Conservation (phyloP, 2,888 invertebrate species). For the Tridacna crocea region DNA sequence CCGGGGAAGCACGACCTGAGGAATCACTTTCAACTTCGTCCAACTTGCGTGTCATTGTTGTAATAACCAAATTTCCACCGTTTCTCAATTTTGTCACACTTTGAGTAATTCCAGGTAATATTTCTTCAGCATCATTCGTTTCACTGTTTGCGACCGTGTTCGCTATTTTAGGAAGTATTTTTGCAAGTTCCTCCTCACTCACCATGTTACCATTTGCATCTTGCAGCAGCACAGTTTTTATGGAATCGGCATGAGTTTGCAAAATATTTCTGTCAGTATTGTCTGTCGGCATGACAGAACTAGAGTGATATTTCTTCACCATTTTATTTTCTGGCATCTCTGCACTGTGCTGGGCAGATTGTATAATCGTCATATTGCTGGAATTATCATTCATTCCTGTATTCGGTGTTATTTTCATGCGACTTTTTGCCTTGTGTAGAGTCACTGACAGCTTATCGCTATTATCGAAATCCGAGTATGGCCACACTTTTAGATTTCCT, state of each 20-base stretch:
- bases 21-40: slow-evolving; percentile 66
- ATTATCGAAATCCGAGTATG: slow-evolving; percentile 60
- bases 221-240: slow-evolving; percentile 45
- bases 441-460: slow-evolving; percentile 53
- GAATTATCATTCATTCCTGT: slow-evolving; percentile 26
- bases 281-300: slow-evolving; percentile 48
- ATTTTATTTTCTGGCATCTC: slow-evolving; percentile 58
- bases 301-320: slow-evolving; percentile 51
- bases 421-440: slow-evolving; percentile 43
- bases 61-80: slow-evolving; percentile 69
- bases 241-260: slow-evolving; percentile 53
- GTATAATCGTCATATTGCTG: slow-evolving; percentile 59
- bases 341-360: slow-evolving; percentile 51
- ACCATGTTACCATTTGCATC: slow-evolving; percentile 56
- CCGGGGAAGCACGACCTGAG: slow-evolving; percentile 48
- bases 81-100: slow-evolving; percentile 65
- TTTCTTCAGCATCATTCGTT: slow-evolving; percentile 63
- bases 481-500: slow-evolving; percentile 56
- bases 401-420: slow-evolving; percentile 28
- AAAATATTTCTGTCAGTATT: slow-evolving; percentile 30
- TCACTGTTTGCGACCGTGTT: slow-evolving; percentile 65
- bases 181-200: slow-evolving; percentile 54
- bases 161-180: slow-evolving; percentile 57
- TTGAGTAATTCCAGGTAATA: slow-evolving; percentile 69
- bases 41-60: slow-evolving; percentile 67